Conservation (phyloP, 2,797 vertebrate species). For the Acridotheres tristis region DNA sequence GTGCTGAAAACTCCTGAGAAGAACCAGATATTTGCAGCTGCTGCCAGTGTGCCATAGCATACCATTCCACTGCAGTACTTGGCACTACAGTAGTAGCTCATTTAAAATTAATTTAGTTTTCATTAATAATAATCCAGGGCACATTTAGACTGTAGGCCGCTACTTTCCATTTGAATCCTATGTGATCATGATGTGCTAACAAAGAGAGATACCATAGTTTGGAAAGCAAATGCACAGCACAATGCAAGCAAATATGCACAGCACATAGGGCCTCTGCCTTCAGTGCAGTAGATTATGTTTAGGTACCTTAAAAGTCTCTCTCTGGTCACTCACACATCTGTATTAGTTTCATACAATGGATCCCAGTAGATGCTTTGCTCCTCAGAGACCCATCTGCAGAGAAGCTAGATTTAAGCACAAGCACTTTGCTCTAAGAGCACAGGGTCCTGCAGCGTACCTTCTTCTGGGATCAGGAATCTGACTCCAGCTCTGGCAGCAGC, state of each 20-base stretch:
- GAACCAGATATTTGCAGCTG: slow-evolving; percentile 47
- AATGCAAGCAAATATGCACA: not conserved
- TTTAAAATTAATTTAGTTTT: slow-evolving; percentile 46
- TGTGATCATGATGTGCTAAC: not conserved
- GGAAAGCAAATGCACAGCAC: not conserved
- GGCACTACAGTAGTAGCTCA: not conserved
- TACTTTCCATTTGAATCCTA: slow-evolving; percentile 8
- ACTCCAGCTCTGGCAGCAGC: not conserved
- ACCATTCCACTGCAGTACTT: not conserved
- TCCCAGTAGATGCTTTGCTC: not conserved
- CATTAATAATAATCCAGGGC: slow-evolving; percentile 23
- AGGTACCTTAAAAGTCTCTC: not conserved
- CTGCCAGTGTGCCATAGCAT: slow-evolving; percentile 27
- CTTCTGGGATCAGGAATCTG: not conserved
- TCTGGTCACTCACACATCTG: not conserved
- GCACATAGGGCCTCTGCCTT: not conserved
- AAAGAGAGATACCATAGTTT: not conserved
- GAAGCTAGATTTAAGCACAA: not conserved
- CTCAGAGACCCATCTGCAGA: not conserved
- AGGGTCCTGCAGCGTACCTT: not conserved
- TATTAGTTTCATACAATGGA: not conserved
- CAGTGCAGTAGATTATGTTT: not conserved
- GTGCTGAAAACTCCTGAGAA: slow-evolving; percentile 59
- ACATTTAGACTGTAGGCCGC: not conserved
- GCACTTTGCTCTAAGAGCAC: not conserved